Evolutionary conservation across 2,888 invertebrate genomes (phyloP).

Genomic region (Drosophila niveifrons): DNA sequence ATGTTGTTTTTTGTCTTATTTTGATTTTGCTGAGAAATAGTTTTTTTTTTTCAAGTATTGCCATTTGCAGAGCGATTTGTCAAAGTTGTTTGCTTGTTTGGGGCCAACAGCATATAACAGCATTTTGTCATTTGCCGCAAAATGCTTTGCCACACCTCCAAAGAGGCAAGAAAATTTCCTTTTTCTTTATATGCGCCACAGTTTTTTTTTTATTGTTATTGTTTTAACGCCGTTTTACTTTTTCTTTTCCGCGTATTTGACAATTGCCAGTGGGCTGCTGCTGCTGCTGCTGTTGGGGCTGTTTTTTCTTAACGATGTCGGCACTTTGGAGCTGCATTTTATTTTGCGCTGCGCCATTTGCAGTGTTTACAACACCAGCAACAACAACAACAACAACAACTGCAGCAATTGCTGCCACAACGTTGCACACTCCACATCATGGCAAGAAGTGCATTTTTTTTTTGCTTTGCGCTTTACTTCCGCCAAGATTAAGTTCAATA

Average conservation of each 20-base stretch:
- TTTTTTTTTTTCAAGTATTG: neutral
- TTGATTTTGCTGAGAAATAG: too few relatives aligned
- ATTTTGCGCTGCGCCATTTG: slow-evolving; percentile 66
- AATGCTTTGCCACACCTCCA: slow-evolving; percentile 7
- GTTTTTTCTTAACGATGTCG: slow-evolving; percentile 32
- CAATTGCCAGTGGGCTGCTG: slow-evolving; percentile 22
- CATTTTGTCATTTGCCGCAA: slow-evolving; percentile 15
- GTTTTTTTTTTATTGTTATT: slow-evolving; percentile 5
- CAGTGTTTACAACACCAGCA: slow-evolving; percentile 41
- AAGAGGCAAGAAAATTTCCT: slow-evolving; percentile 17
- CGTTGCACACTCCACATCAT: slow-evolving; percentile 1
- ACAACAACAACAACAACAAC: slow-evolving; percentile 8
- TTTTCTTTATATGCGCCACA: neutral
- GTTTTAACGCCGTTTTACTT: slow-evolving; percentile 12
- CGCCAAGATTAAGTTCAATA: slow-evolving; percentile 75
- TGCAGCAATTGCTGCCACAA: slow-evolving; percentile 11
- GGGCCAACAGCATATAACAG: slow-evolving; percentile 10
- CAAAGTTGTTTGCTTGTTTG: slow-evolving; percentile 8
- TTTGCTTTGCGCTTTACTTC: slow-evolving; percentile 43
- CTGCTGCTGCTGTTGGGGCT: neutral
- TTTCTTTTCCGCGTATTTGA: slow-evolving; percentile 11
- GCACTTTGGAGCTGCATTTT: slow-evolving; percentile 37
- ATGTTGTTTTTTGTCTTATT: neutral
- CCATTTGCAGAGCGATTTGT: neutral
- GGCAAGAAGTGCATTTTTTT: slow-evolving; percentile 40